Percentiles rank a stretch among this genome's conserved stretches.
Evolutionary conservation across 2,113 vertebrate genomes (phyloP).

Genomic region (Desmodus rotundus): DNA sequence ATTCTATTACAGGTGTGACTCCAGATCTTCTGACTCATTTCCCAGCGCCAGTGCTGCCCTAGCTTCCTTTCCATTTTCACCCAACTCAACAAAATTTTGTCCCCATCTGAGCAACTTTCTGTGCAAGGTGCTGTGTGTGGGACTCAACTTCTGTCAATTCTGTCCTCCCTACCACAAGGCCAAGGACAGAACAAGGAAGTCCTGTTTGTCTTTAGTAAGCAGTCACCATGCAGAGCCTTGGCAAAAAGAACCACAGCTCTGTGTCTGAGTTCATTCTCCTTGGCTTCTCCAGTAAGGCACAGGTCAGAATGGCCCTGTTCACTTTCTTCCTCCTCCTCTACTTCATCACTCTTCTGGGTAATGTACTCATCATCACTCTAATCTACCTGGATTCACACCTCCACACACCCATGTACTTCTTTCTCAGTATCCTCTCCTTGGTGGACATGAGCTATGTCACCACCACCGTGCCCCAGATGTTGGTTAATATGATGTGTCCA

Average conservation of each 20-base stretch:
- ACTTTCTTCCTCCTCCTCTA: slow-evolving; percentile 58
- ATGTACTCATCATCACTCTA: slow-evolving; percentile 50
- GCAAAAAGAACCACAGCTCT: slow-evolving; percentile 58
- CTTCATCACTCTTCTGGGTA: slow-evolving; percentile 51
- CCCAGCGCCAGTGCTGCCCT: neutral
- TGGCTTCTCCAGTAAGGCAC: slow-evolving; percentile 56
- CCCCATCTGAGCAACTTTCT: neutral
- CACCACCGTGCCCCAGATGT: slow-evolving; percentile 66
- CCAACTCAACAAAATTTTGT: neutral
- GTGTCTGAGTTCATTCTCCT: slow-evolving; percentile 62
- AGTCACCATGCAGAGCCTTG: slow-evolving; percentile 23
- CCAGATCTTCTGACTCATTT: neutral
- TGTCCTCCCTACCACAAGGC: neutral
- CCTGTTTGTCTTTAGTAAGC: neutral
- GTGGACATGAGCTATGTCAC: slow-evolving; percentile 68
- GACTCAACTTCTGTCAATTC: neutral
- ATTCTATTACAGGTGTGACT: neutral
- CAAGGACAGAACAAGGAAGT: neutral
- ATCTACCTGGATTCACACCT: slow-evolving; percentile 60
- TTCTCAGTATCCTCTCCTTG: slow-evolving; percentile 66
- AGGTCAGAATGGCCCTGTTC: slow-evolving; percentile 50
- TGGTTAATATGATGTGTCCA: neutral
- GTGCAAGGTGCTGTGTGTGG: neutral
- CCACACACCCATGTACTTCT: slow-evolving; percentile 64
- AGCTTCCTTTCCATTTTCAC: neutral